phyloP scores from a whole-genome alignment of 2,888 invertebrate species.

The Plutella xylostella region DNA sequence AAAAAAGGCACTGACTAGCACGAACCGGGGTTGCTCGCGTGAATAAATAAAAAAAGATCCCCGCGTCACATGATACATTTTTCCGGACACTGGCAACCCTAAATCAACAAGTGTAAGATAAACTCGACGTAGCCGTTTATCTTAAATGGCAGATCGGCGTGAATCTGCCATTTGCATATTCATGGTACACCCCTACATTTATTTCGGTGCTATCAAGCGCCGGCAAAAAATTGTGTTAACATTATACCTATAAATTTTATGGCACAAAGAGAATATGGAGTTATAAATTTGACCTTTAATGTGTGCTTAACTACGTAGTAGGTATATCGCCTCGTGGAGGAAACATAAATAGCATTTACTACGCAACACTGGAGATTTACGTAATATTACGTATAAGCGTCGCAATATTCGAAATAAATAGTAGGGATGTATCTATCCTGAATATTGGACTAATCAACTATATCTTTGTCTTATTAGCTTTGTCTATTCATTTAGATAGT shows the following conservation, averaged over 20 bases:
- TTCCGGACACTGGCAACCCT: neutral
- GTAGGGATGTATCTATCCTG: no score
- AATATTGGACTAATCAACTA: no score
- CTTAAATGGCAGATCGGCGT: constrained; percentile 34
- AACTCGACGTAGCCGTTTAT: constrained; percentile 27
- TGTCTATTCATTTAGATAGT: no score
- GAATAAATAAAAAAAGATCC: no score
- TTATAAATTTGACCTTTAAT: neutral
- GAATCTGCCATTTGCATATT: constrained; percentile 49
- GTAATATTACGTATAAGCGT: no score
- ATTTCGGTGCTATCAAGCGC: neutral
- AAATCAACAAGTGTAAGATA: constrained; percentile 30
- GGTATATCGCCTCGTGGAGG: neutral
- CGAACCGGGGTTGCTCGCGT: no score
- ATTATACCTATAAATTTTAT: neutral
- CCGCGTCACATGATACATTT: no score
- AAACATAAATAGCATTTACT: no score
- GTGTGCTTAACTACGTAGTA: neutral
- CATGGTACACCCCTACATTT: constrained; percentile 27
- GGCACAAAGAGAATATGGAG: neutral
- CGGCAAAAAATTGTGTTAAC: neutral
- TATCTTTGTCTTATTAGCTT: no score
- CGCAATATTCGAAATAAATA: no score
- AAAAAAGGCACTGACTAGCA: no score
- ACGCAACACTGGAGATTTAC: no score